phyloP scores from a whole-genome alignment of 2,888 invertebrate genomes.

The Thymelicus sylvestris region DNA sequence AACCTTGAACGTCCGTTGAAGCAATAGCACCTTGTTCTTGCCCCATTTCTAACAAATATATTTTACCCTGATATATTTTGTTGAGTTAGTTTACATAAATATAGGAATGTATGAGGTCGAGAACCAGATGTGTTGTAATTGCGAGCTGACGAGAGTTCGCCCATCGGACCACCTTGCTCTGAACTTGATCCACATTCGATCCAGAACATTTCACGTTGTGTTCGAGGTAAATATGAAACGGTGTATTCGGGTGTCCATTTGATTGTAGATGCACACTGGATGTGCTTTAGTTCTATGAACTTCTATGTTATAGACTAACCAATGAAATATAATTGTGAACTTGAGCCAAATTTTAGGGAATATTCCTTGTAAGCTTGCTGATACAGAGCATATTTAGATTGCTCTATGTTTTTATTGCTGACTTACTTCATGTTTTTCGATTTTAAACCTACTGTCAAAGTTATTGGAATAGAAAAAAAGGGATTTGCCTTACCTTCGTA shows the following conservation, averaged over 20 bases:
- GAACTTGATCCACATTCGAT: conserved; percentile 12
- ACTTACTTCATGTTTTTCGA: no score
- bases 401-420: no score
- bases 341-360: no score
- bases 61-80: conserved; percentile 7
- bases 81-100: conserved; percentile 12
- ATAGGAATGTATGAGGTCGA: conserved; percentile 13
- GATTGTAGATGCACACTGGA: background rate
- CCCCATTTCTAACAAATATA: conserved; percentile 11
- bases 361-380: no score
- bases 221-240: background rate
- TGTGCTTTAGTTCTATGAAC: no score
- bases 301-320: no score
- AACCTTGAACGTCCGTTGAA: conserved; percentile 6
- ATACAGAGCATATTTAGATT: no score
- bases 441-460: no score
- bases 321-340: no score
- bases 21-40: conserved; percentile 8
- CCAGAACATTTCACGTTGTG: conserved; percentile 7
- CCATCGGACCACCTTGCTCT: background rate
- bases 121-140: conserved; percentile 14
- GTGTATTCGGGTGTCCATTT: background rate
- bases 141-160: conserved; percentile 4
- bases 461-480: no score
- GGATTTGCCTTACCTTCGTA: no score